phyloP scores from a whole-genome alignment of 2,113 vertebrate species.

The Silurus glanis region DNA sequence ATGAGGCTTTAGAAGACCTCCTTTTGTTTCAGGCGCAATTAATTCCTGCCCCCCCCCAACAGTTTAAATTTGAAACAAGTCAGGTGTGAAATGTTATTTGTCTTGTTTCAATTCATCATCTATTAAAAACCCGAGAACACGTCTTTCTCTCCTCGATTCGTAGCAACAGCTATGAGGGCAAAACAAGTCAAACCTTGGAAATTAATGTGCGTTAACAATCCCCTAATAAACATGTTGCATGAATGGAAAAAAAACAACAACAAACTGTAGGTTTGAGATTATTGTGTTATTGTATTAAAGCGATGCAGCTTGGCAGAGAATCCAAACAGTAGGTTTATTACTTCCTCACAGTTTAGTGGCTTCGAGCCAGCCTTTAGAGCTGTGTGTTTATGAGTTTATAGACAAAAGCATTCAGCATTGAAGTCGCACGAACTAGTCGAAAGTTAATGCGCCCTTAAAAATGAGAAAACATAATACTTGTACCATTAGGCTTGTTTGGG shows the following conservation, averaged over 20 bases:
- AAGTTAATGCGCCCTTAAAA: conserved; percentile 19
- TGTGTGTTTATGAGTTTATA: conserved; percentile 35
- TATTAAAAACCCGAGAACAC: conserved; percentile 41
- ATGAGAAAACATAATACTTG: conserved; percentile 18
- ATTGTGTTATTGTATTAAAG: conserved; percentile 23
- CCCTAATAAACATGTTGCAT: conserved; percentile 22
- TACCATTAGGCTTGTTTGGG: neutral
- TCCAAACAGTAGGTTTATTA: conserved; percentile 24
- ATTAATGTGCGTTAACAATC: conserved; percentile 10
- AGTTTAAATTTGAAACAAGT: conserved; percentile 64
- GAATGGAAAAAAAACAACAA: neutral
- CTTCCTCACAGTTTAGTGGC: conserved; percentile 33
- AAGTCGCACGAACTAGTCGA: neutral
- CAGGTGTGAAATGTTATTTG: conserved; percentile 60
- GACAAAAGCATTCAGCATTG: conserved; percentile 2
- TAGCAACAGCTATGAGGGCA: neutral
- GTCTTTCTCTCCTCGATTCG: conserved; percentile 24
- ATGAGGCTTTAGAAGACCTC: conserved; percentile 65
- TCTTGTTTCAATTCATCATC: conserved; percentile 53
- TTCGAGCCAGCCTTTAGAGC: conserved; percentile 21
- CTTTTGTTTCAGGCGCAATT: conserved; percentile 65
- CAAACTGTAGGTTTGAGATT: conserved; percentile 9
- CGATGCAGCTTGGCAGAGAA: conserved; percentile 13
- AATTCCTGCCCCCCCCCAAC: conserved; percentile 66
- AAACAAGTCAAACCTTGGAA: neutral